Evolutionary conservation across 2,888 invertebrate species (phyloP), one percentile per base, ranked within the genome.

Genomic region (Polylopha cassiicola): DNA sequence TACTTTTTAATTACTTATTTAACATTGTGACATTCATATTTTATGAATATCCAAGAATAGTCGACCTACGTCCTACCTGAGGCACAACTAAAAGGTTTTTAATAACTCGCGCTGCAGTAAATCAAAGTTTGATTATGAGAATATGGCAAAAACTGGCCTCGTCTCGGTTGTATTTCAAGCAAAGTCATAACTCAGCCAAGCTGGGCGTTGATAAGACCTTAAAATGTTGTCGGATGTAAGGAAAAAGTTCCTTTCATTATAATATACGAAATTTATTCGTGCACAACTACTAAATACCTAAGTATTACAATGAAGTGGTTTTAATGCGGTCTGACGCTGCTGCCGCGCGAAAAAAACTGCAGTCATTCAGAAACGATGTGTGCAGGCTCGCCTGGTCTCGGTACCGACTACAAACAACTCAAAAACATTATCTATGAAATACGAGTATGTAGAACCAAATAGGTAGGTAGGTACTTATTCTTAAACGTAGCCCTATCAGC

Each of bases 61-160:
- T 51, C 51, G 48, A 45, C 47, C 51, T 22, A 11, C 24, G 24
- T 16, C 37, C 38, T 33, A 43, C 41, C 24, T 46, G 38, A 43
- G 46, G 54, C 61, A 58, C 58, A 61, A 58, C 64, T 64, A 63
- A 67, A 71, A 64, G 61, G 66, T 59, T 69, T 75, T 70, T 74
- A 72, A 73, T 73, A 72, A 70, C 60, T 55, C 58, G 55, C 51
- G 45, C 51, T 51, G 61, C 58, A 52, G 61, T 82, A 81, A 80
- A 82, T 82, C 80, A 81, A 73, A 69, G 62, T 73, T 73, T 74
- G 73, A 80, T 75, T 74, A 73, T 65, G 64, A 63, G 65, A 64
- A 68, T 58, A 58, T 58, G 48, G 65, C 61, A 70, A 73, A 71
- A 75, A 70, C 65, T 55, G 54, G 44, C 36, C 30, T 33, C 47